Evolutionary conservation across 2,113 vertebrate genomes (phyloP).

Genomic region (Mus pahari): DNA sequence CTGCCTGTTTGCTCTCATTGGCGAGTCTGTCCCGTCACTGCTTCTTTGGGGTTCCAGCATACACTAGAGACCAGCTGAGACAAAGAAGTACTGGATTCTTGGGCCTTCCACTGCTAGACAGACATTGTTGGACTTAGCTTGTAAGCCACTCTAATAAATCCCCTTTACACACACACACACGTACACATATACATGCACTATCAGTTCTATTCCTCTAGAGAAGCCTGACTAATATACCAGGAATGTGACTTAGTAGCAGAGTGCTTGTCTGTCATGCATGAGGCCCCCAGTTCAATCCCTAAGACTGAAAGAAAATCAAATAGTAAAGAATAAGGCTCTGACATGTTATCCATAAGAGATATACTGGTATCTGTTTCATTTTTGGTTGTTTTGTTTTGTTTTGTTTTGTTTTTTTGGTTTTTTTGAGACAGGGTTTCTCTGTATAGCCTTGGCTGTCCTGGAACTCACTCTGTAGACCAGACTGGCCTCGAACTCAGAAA

Average conservation of each 20-base stretch:
- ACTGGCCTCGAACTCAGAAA: too few species aligned
- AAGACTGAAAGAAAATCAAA: background rate
- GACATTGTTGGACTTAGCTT: background rate
- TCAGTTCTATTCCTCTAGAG: background rate
- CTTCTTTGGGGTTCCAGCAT: background rate
- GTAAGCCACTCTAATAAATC: background rate
- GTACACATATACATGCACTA: background rate
- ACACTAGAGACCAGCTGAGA: background rate
- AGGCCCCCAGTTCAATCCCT: background rate
- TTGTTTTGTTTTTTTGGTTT: too few species aligned
- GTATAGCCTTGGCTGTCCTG: too few species aligned
- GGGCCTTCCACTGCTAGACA: background rate
- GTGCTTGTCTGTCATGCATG: background rate
- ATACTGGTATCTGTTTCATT: background rate
- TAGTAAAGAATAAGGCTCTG: background rate
- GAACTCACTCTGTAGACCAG: too few species aligned
- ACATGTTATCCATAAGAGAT: too few species aligned
- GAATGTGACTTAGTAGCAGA: background rate
- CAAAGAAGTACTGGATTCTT: background rate
- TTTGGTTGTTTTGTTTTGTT: too few species aligned
- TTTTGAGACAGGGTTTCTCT: too few species aligned
- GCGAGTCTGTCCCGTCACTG: background rate
- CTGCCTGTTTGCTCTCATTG: background rate
- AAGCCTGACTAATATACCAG: background rate
- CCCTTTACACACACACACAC: background rate